Evolutionary conservation across 2,113 vertebrate genomes (phyloP).

Genomic region (Benitochromis conjunctus): DNA sequence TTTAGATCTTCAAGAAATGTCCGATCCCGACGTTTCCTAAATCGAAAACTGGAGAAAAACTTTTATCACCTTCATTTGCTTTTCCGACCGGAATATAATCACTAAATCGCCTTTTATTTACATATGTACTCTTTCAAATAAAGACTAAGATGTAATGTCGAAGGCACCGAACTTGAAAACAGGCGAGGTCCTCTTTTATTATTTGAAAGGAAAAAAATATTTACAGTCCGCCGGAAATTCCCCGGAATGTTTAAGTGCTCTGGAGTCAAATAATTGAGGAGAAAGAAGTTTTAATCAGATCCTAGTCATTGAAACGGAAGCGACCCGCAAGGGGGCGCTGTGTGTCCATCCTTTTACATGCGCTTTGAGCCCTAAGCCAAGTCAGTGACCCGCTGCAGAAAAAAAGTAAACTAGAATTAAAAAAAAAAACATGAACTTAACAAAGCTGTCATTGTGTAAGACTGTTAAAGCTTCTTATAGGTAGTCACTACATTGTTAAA

Average conservation of each 20-base stretch:
- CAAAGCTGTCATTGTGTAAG: background rate
- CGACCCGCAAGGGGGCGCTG: constrained; percentile 73
- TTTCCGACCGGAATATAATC: background rate
- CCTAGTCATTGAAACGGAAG: background rate
- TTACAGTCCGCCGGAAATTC: background rate
- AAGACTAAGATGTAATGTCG: too few relatives aligned
- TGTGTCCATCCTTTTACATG: constrained; percentile 39
- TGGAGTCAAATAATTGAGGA: background rate
- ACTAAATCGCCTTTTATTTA: background rate
- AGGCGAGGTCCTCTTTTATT: background rate
- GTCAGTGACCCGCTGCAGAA: background rate
- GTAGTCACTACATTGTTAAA: background rate
- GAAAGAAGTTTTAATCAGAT: background rate
- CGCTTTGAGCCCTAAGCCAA: background rate
- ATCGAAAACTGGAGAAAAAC: background rate
- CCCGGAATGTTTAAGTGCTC: background rate
- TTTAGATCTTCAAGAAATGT: background rate
- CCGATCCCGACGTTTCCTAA: background rate
- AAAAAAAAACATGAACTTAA: background rate
- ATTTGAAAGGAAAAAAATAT: too few relatives aligned
- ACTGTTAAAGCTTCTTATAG: background rate
- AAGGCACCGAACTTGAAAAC: background rate
- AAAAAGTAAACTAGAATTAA: accelerated
- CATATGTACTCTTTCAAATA: background rate
- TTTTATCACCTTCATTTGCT: background rate